These are phyloP conservation scores for Parnassius orleans DNA, from an alignment of 2,888 invertebrate species.

Conservation along the genomic window DNA sequence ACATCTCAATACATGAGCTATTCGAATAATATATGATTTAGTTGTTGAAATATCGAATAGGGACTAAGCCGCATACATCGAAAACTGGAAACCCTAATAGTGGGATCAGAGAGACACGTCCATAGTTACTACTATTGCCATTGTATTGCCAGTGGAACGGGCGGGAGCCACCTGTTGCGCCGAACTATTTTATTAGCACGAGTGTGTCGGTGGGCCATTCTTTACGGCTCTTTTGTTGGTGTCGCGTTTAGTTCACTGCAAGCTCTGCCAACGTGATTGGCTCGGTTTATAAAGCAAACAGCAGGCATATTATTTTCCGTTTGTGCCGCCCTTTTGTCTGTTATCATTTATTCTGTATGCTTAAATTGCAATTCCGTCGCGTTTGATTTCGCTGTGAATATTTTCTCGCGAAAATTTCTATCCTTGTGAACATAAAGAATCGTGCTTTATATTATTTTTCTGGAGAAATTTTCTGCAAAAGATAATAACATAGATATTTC, in stretches of 20 bases:
- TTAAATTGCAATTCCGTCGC: constrained; percentile 41
- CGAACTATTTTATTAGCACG: constrained; percentile 78
- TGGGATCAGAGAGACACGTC: constrained; percentile 49
- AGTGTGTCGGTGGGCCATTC: constrained; percentile 76
- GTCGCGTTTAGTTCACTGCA: constrained; percentile 68
- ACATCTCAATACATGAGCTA: constrained; percentile 1
- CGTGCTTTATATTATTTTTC: background rate
- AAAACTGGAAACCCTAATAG: constrained; percentile 38
- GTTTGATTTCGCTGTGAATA: constrained; percentile 19
- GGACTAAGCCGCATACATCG: constrained; percentile 1
- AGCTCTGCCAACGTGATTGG: constrained; percentile 63
- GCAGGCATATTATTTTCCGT: constrained; percentile 60
- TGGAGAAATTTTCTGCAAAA: background rate
- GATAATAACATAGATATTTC: no score
- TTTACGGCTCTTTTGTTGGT: constrained; percentile 76
- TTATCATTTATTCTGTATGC: constrained; percentile 39
- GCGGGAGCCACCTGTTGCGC: constrained; percentile 69
- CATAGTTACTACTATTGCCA: constrained; percentile 55
- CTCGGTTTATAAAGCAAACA: constrained; percentile 67
- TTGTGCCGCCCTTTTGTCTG: constrained; percentile 49
- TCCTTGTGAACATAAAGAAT: constrained; percentile 2
- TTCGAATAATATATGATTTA: background rate
- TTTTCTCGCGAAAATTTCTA: constrained; percentile 16
- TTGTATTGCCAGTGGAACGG: constrained; percentile 59
- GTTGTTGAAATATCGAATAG: background rate